Percentiles rank a stretch among this genome's conserved stretches.
phyloP scores from a whole-genome alignment of 2,888 invertebrate genomes.

The Galerucella nymphaeae region DNA sequence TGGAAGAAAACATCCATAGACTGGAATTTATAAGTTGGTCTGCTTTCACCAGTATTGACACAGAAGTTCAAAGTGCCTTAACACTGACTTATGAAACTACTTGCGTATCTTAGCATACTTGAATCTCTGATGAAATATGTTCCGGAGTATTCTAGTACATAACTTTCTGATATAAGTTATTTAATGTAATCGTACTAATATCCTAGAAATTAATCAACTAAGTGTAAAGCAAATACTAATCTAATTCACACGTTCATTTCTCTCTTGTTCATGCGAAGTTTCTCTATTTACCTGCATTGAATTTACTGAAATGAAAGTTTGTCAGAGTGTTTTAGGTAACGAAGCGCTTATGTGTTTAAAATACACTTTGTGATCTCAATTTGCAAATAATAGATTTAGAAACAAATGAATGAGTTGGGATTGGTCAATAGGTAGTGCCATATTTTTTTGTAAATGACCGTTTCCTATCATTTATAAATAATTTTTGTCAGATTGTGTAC shows the following conservation, averaged over 20 bases:
- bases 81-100: too few relatives aligned
- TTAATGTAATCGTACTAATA: neutral
- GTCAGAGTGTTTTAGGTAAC: neutral
- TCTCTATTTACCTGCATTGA: slow-evolving; percentile 7
- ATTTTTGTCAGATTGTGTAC: too few relatives aligned
- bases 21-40: too few relatives aligned
- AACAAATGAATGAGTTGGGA: neutral
- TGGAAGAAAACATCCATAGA: too few relatives aligned
- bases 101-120: too few relatives aligned
- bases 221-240: neutral
- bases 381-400: neutral
- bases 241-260: slow-evolving; percentile 10
- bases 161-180: neutral
- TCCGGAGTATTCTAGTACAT: neutral
- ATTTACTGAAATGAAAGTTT: neutral
- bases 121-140: too few relatives aligned
- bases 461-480: too few relatives aligned
- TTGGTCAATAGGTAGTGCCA: too few relatives aligned
- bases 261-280: slow-evolving; percentile 20
- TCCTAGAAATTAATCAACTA: neutral
- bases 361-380: neutral
- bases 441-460: too few relatives aligned
- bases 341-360: neutral
- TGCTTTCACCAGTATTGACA: too few relatives aligned
- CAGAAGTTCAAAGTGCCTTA: too few relatives aligned